Base-by-base conservation (phyloP, 2,888 invertebrate species). In the Dusona sp. region DNA sequence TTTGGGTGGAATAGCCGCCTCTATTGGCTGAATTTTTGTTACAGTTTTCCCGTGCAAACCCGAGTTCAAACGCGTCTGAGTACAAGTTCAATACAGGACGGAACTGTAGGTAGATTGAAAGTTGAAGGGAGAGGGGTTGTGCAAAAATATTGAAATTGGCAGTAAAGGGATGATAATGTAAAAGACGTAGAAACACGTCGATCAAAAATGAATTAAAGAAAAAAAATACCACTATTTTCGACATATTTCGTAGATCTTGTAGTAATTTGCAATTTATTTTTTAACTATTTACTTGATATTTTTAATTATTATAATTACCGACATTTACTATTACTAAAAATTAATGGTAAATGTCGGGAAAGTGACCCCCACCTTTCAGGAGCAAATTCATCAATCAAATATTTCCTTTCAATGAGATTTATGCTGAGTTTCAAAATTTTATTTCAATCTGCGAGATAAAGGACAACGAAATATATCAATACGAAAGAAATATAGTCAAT, bases 21-120 rank as follows among this genome's bases (percentile, higher is more conserved):
- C 61, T 16, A 29, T 16, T 61, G 61, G 57, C 29, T 29, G 29
- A 16, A 61, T 61, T 61, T 67, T 67, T 38, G n/a, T 38, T 3
- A 19, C 65, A 65, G 33, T 11, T 57, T 57, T 57, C 13, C 61
- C 16, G 29, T 61, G 61, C 61, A 61, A 61, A 61, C 61, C 29
- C 29, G 29, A 61, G 61, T 29, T 61, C 61, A 61, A 61, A 61
- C 61, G 29, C n/a, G 48, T 48, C 42, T 48, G 48, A 72, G 29
- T 19, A 54, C 67, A 67, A 67, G 36, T 67, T 67, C 61, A 61
- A 61, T 61, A 29, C 16, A 29, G 61, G 29, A 61, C 29, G 29
- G 7, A 61, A 29, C 29, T 16, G 19, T 36, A 13, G 36, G 54
- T 48, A 51, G 48, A 72, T 29, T 16, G 29, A 29, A 29, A 61